A percentile compares a stretch with the other conserved stretches of the same genome.
Evolutionary conservation across 2,797 vertebrate genomes (phyloP).

Genomic region (Rhabdomys pumilio): DNA sequence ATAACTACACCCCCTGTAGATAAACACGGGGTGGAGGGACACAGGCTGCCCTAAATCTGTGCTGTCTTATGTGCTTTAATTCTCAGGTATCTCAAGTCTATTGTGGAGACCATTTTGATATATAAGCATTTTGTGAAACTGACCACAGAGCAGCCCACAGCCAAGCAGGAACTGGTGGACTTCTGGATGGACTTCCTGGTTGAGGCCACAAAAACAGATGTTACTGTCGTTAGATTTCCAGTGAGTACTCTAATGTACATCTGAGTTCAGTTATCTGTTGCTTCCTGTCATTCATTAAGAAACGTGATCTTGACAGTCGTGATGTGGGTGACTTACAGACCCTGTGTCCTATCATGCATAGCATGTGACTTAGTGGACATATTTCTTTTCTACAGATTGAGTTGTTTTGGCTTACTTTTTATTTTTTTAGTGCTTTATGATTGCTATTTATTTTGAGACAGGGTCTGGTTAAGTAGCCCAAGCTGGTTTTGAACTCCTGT

Average conservation of each 20-base stretch:
- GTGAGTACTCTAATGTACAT: constrained; percentile 89
- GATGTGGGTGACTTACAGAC: background rate
- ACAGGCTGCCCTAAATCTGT: background rate
- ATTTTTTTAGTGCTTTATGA: background rate
- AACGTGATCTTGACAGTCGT: background rate
- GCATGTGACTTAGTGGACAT: background rate
- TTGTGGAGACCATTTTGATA: constrained; percentile 98
- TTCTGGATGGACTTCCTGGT: constrained; percentile 99
- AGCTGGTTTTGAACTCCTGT: background rate
- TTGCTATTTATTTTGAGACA: background rate
- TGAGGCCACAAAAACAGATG: constrained; percentile 96
- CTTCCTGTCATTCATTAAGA: constrained; percentile 56
- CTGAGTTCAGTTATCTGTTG: constrained; percentile 15
- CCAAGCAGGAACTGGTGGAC: constrained; percentile 96
- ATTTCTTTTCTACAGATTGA: constrained; percentile 11
- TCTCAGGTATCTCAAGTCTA: constrained; percentile 95
- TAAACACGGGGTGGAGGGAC: background rate
- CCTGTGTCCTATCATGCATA: background rate
- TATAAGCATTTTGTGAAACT: constrained; percentile 98
- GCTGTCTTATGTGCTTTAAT: constrained; percentile 24
- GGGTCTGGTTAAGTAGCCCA: background rate
- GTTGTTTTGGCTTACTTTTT: background rate
- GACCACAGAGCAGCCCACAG: constrained; percentile 91
- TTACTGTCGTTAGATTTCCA: constrained; percentile 97
- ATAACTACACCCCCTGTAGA: background rate